Evolutionary conservation across 2,113 vertebrate species (phyloP).

Genomic region (Caretta caretta): DNA sequence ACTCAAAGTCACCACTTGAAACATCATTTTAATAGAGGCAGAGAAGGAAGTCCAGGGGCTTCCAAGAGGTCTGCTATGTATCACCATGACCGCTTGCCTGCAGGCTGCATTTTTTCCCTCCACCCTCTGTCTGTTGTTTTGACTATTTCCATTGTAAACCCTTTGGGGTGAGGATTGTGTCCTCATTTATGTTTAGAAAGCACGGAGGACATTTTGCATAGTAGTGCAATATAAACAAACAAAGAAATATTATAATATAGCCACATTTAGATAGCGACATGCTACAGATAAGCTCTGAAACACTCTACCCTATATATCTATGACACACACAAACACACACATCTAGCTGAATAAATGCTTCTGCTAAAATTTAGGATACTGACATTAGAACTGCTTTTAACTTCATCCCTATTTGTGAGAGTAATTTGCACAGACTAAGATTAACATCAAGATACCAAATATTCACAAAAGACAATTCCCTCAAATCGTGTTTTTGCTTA

Average conservation of each 20-base stretch:
- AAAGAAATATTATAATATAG: background rate
- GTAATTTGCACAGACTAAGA: background rate
- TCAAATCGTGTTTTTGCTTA: constrained; percentile 37
- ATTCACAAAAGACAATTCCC: constrained; percentile 40
- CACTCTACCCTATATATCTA: background rate
- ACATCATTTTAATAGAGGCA: background rate
- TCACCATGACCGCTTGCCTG: background rate
- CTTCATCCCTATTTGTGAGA: background rate
- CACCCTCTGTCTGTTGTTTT: constrained; percentile 21
- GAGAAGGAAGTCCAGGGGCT: background rate
- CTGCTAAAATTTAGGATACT: constrained; percentile 1
- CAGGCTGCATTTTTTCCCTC: background rate
- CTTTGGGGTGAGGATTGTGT: background rate
- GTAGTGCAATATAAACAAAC: background rate
- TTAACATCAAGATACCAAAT: constrained; percentile 20
- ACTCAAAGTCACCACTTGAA: background rate
- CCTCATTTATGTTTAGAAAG: background rate
- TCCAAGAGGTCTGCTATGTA: background rate
- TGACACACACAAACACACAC: background rate
- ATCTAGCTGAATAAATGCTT: background rate
- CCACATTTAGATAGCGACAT: background rate
- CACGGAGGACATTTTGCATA: background rate
- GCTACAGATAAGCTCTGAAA: background rate
- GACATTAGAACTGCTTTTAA: constrained; percentile 7
- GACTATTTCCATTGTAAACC: constrained; percentile 38